Evolutionary conservation across 1,140 invertebrate genomes (phyloP).

Genomic region (Limonius californicus): DNA sequence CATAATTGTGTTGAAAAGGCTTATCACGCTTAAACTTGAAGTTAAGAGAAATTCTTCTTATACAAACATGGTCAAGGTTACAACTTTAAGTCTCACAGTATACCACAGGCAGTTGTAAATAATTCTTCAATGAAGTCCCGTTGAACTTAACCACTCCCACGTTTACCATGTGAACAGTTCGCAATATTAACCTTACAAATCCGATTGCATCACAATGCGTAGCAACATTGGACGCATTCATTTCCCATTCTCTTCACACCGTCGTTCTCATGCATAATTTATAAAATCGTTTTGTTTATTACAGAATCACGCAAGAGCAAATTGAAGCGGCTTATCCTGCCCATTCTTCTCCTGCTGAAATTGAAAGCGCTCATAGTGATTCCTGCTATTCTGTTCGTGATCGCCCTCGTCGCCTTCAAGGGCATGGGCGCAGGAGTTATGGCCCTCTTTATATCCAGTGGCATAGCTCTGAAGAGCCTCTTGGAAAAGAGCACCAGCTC

Average conservation of each 20-base stretch:
- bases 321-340: slow-evolving; percentile 59
- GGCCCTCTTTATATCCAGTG: slow-evolving; percentile 57
- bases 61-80: too few relatives aligned
- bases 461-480: slow-evolving; percentile 51
- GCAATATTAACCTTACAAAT: background rate
- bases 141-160: too few relatives aligned
- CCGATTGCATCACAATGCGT: background rate
- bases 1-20: too few relatives aligned
- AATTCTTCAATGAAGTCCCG: too few relatives aligned
- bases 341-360: slow-evolving; percentile 58
- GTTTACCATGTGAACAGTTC: background rate
- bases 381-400: slow-evolving; percentile 58
- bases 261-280: background rate
- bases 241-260: background rate
- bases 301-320: slow-evolving; percentile 56
- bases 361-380: slow-evolving; percentile 60
- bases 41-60: too few relatives aligned
- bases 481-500: slow-evolving; percentile 41
- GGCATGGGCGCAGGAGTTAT: slow-evolving; percentile 60
- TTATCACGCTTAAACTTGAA: too few relatives aligned
- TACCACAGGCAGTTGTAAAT: too few relatives aligned
- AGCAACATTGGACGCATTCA: background rate
- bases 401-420: slow-evolving; percentile 61
- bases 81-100: too few relatives aligned
- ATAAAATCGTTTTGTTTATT: slow-evolving; percentile 24